Base-by-base conservation (phyloP, 2,888 invertebrate genomes). In the Myopa testacea region DNA sequence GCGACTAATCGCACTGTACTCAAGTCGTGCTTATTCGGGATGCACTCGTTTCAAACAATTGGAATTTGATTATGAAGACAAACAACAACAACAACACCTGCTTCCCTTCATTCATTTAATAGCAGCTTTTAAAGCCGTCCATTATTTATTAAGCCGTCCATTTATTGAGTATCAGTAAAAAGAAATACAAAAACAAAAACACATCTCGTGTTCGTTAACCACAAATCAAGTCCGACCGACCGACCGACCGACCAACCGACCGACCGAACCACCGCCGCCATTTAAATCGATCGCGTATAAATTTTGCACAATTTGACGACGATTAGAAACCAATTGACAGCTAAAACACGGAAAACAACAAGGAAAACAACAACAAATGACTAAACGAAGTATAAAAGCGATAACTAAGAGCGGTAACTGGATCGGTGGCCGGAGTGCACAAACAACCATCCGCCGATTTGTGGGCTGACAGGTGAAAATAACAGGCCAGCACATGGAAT, bases 391-490 rank as follows among this genome's bases (percentile, higher is more conserved):
- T 34, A n/a, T 34, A 19, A 52, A 10, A 26, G 50, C 26, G 16
- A 58, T 14, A 62, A 34, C 4, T 26, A 7, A 62, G n/a, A 62
- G 62, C 62, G 62, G 62, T 62, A 55, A 55, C 55, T 71, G 26
- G 58, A 71, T 58, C 37, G 37, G n/a, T 52, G 50, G 69, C 52
- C 69, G 12, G 52, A n/a, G 14, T 40, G 26, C 62, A 63, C 74
- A 74, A 63, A 60, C 63, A 68, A 68, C 68, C 40, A 58, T 76
- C 55, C 63, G 63, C 76, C 79, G 78, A 81, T 79, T 81, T 82
- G 82, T 81, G 80, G 83, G 80, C 82, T 82, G 83, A 82, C 83
- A 82, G 82, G 81, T 83, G 83, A 82, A 83, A 83, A 83, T 83
- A 83, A 83, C 82, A 82, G 82, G 81, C 81, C 83, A 82, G 76